Conservation (phyloP, 2,113 vertebrate species). For the Lutjanus erythropterus region DNA sequence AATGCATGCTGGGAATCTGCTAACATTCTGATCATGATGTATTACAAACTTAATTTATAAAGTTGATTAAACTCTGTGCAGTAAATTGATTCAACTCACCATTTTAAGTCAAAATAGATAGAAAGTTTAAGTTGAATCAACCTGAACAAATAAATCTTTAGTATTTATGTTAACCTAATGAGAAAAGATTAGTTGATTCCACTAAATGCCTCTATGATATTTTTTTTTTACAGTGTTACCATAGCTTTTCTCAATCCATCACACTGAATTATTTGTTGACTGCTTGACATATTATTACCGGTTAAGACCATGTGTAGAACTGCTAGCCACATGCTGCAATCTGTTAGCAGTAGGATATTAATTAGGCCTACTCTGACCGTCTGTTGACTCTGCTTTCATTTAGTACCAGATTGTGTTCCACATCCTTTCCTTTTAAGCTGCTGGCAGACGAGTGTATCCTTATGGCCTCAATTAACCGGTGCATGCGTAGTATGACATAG, state of each 20-base stretch:
- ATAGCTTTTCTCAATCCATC: constrained; percentile 2
- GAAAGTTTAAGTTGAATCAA: no score
- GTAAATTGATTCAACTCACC: no score
- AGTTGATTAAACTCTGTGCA: no score
- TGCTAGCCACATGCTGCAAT: constrained; percentile 70
- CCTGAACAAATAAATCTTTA: no score
- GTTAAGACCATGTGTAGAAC: constrained; percentile 56
- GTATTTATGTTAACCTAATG: no score
- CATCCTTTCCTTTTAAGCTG: constrained; percentile 66
- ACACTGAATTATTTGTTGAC: constrained; percentile 20
- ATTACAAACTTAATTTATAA: no score
- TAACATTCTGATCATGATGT: no score
- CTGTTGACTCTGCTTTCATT: constrained; percentile 71
- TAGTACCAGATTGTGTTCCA: constrained; percentile 73
- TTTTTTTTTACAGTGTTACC: no score
- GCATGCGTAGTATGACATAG: constrained; percentile 49
- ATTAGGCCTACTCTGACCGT: constrained; percentile 70
- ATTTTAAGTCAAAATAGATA: no score
- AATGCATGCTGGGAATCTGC: no score
- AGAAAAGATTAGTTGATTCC: no score
- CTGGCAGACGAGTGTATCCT: constrained; percentile 66
- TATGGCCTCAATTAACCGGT: constrained; percentile 69
- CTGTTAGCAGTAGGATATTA: constrained; percentile 73
- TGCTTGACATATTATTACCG: constrained; percentile 26
- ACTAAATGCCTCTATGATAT: neutral